Evolutionary conservation across 2,113 vertebrate genomes (phyloP).

Genomic region (Chlorodrepanis virens): DNA sequence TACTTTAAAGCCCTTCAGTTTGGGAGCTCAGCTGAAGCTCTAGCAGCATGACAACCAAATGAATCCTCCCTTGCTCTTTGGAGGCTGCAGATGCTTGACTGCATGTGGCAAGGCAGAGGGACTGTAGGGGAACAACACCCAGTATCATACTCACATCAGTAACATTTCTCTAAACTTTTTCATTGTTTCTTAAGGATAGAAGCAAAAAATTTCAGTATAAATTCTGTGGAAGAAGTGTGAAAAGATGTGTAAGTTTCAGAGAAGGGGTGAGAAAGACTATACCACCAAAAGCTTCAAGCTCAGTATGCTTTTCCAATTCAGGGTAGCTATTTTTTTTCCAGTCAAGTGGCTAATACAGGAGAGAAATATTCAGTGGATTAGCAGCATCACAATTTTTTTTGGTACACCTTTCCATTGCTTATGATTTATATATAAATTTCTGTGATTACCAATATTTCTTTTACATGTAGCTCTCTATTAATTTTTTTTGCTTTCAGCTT

Average conservation of each 20-base stretch:
- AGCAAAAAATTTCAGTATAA: not conserved
- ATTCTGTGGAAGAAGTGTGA: not conserved
- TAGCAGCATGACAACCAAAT: not conserved
- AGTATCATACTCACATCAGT: not conserved
- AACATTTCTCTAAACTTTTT: not conserved
- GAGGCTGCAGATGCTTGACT: not conserved
- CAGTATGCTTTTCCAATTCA: not conserved
- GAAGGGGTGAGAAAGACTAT: not conserved
- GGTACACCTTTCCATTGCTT: not conserved
- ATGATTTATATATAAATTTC: not conserved
- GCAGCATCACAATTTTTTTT: not conserved
- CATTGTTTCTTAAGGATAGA: not conserved
- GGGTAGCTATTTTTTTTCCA: not conserved
- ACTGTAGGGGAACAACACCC: not conserved
- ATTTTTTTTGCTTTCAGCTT: not conserved
- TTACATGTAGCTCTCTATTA: not conserved
- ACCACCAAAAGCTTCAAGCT: not conserved
- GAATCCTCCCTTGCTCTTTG: rapidly evolving
- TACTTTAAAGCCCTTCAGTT: not conserved
- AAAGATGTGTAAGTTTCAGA: not conserved
- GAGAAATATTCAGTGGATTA: not conserved
- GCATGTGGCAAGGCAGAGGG: not conserved
- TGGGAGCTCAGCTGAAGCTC: not conserved
- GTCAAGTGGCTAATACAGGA: not conserved
- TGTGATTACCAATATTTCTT: not conserved